Percentiles rank a stretch among this genome's conserved stretches.
phyloP scores from a whole-genome alignment of 2,888 invertebrate genomes.

The Mesodorylaimus sp. region DNA sequence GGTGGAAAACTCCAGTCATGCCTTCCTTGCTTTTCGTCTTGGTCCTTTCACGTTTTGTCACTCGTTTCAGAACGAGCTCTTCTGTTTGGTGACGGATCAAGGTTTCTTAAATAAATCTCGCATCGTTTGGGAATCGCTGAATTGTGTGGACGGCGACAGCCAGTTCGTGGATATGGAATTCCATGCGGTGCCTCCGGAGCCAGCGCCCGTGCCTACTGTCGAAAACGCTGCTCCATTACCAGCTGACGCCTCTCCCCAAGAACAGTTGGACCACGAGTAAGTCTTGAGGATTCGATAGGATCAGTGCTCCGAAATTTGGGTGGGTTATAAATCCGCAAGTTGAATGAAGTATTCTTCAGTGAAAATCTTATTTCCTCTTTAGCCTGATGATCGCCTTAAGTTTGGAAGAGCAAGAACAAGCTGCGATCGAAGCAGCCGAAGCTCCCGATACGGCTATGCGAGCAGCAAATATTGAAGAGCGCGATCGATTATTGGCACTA shows the following conservation, averaged over 20 bases:
- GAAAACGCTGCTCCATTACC: not conserved
- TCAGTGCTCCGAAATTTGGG: too few relatives aligned
- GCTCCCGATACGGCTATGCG: too few relatives aligned
- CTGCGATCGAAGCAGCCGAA: not conserved
- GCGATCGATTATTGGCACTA: conserved; percentile 1
- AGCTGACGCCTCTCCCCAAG: not conserved
- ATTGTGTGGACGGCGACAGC: conserved; percentile 40
- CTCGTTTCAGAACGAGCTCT: conserved; percentile 35
- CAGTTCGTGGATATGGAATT: conserved; percentile 40
- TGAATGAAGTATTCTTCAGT: not conserved
- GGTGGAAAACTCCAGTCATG: not conserved
- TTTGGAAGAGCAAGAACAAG: not conserved
- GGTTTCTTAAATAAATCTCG: conserved; percentile 38
- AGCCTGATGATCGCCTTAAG: not conserved
- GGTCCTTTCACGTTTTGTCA: too few relatives aligned
- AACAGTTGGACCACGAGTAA: not conserved
- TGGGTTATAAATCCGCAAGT: not conserved
- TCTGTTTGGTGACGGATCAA: conserved; percentile 41
- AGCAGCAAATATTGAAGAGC: not conserved
- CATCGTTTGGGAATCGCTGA: conserved; percentile 42
- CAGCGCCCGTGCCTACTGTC: too few relatives aligned
- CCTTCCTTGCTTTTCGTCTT: too few relatives aligned
- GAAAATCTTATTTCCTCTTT: not conserved
- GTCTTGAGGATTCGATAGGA: not conserved
- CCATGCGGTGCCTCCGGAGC: conserved; percentile 15